Evolutionary conservation across 2,113 vertebrate species (phyloP).

Genomic region (Oophaga pumilio): DNA sequence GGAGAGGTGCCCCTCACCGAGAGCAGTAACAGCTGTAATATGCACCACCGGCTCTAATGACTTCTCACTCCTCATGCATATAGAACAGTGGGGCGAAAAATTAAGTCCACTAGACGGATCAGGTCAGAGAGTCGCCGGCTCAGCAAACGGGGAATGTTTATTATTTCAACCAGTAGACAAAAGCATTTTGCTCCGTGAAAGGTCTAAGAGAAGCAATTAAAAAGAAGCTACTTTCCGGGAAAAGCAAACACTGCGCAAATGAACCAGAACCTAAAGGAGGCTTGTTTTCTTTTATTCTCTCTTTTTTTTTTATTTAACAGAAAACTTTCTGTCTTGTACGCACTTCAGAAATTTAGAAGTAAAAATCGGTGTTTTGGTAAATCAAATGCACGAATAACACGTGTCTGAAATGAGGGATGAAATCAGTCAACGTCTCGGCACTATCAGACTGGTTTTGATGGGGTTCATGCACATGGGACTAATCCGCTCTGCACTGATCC

Average conservation of each 20-base stretch:
- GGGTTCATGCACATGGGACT: no score
- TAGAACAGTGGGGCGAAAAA: slow-evolving; percentile 5
- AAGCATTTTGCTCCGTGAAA: background rate
- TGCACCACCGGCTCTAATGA: slow-evolving; percentile 20
- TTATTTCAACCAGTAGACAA: slow-evolving; percentile 27
- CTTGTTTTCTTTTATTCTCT: background rate
- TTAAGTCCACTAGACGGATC: background rate
- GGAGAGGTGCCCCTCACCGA: slow-evolving; percentile 1
- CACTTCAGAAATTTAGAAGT: no score
- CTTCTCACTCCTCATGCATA: slow-evolving; percentile 24
- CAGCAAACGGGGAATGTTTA: slow-evolving; percentile 21
- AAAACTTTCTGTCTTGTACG: background rate
- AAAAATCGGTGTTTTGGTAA: no score
- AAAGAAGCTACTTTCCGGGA: background rate
- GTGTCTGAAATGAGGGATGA: no score
- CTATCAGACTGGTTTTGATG: no score
- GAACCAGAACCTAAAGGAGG: background rate
- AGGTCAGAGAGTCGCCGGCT: slow-evolving; percentile 20
- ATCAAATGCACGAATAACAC: no score
- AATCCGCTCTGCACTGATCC: no score
- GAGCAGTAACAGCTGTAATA: slow-evolving; percentile 20
- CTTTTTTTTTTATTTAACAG: background rate
- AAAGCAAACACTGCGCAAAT: background rate
- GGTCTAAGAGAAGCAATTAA: slow-evolving; percentile 3
- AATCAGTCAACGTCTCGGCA: no score